A percentile compares a stretch with the other conserved stretches of the same genome.
Conservation (phyloP, 2,888 invertebrate genomes). For the Deilephila porcellus region DNA sequence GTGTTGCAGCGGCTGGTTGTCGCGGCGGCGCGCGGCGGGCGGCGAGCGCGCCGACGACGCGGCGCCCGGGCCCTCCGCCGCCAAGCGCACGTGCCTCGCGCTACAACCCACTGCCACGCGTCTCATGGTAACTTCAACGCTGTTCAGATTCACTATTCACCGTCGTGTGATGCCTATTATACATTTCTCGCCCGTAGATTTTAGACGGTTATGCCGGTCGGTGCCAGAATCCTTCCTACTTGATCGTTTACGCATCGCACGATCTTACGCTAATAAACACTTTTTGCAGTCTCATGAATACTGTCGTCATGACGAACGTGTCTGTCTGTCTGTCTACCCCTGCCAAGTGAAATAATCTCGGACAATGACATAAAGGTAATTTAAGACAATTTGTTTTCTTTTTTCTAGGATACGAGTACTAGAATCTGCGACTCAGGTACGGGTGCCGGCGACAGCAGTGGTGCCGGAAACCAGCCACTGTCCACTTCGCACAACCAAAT, state of each 20-base stretch:
- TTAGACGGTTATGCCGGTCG: no score
- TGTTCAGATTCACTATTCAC: no score
- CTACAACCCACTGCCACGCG: no score
- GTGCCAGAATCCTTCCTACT: no score
- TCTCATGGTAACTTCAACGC: no score
- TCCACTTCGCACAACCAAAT: conserved; percentile 41
- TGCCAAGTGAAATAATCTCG: no score
- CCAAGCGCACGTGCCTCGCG: not conserved
- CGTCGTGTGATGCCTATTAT: no score
- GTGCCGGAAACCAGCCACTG: conserved; percentile 35
- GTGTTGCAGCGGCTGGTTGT: not conserved
- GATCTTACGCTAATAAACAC: not conserved
- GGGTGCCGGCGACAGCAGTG: conserved; percentile 35
- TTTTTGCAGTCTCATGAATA: not conserved
- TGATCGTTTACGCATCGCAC: not conserved
- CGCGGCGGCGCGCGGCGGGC: conserved; percentile 7
- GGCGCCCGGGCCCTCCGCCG: not conserved
- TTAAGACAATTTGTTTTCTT: no score
- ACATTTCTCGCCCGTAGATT: no score
- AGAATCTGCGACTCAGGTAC: conserved; percentile 35
- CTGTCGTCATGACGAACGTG: no score
- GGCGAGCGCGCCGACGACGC: not conserved
- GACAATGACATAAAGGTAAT: no score
- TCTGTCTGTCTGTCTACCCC: no score
- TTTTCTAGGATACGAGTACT: conserved; percentile 36